Evolutionary conservation across 2,888 invertebrate species (phyloP).

Genomic region (Halictus ligatus): DNA sequence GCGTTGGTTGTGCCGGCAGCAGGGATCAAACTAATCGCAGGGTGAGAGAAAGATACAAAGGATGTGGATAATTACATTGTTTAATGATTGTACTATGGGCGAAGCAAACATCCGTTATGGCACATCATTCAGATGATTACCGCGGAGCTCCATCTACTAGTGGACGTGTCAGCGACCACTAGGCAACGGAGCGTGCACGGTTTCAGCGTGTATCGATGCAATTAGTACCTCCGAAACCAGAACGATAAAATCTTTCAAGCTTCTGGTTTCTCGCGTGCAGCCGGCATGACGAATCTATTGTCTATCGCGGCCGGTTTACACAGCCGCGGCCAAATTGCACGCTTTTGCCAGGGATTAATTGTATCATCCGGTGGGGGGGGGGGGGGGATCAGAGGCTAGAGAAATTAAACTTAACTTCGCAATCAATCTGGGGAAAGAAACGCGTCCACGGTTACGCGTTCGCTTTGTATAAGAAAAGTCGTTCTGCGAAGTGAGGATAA

Average conservation of each 20-base stretch:
- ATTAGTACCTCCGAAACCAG: slow-evolving; percentile 50
- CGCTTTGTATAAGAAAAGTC: slow-evolving; percentile 61
- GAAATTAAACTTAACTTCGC: slow-evolving; percentile 52
- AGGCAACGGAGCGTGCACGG: slow-evolving; percentile 64
- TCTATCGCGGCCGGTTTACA: neutral
- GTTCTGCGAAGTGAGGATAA: slow-evolving; percentile 55
- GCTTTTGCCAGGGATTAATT: slow-evolving; percentile 13
- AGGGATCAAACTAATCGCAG: neutral
- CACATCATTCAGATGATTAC: slow-evolving; percentile 79
- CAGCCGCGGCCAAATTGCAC: slow-evolving; percentile 6
- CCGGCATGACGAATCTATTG: neutral
- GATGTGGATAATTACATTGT: slow-evolving; percentile 81
- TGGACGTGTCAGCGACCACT: slow-evolving; percentile 44
- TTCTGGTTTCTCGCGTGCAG: neutral
- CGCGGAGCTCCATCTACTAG: slow-evolving; percentile 69
- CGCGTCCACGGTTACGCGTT: slow-evolving; percentile 30
- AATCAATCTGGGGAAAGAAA: slow-evolving; percentile 57
- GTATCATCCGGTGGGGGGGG: neutral
- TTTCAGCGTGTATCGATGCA: slow-evolving; percentile 64
- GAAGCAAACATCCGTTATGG: slow-evolving; percentile 78
- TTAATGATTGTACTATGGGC: slow-evolving; percentile 78
- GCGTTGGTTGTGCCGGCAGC: neutral
- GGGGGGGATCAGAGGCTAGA: neutral
- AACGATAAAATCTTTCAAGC: slow-evolving; percentile 38
- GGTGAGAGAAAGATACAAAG: slow-evolving; percentile 76